Conservation (phyloP, 1,140 invertebrate species). For the Bombus confusus region DNA sequence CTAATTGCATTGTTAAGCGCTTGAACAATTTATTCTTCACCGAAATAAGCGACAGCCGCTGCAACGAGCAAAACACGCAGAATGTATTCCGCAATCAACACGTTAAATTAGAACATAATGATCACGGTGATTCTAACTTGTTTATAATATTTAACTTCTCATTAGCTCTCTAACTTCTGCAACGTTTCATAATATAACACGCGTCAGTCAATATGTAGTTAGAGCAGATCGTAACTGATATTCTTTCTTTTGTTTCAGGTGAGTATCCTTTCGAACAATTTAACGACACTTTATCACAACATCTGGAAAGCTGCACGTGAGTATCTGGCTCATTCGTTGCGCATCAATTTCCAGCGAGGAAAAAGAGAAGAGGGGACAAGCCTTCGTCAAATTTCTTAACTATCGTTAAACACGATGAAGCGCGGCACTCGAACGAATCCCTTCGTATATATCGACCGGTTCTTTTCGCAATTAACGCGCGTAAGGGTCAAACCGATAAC, state of each 20-base stretch:
- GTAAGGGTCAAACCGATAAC: slow-evolving; percentile 15
- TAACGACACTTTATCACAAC: not conserved
- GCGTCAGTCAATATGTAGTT: not conserved
- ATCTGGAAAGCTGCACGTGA: not conserved
- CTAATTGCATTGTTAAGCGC: too few species aligned
- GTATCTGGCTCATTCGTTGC: not conserved
- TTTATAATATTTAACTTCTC: too few species aligned
- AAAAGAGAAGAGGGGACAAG: not conserved
- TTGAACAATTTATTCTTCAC: too few species aligned
- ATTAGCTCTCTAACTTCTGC: too few species aligned
- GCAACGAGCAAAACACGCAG: too few species aligned
- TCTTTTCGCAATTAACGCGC: not conserved
- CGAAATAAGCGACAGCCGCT: too few species aligned
- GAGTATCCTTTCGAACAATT: slow-evolving; percentile 59
- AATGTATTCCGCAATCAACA: too few species aligned
- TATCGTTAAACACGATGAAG: slow-evolving; percentile 9
- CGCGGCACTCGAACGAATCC: not conserved
- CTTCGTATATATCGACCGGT: not conserved
- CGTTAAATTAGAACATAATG: too few species aligned
- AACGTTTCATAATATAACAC: too few species aligned
- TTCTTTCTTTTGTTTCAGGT: slow-evolving; percentile 69
- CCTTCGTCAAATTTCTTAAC: not conserved
- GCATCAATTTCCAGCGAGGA: not conserved
- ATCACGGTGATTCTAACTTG: too few species aligned
- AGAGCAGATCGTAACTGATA: not conserved